Evolutionary conservation across 30 jellyfish, hydroid and myxozoan species (phyloP).

Genomic region (Cassiopea andromeda): DNA sequence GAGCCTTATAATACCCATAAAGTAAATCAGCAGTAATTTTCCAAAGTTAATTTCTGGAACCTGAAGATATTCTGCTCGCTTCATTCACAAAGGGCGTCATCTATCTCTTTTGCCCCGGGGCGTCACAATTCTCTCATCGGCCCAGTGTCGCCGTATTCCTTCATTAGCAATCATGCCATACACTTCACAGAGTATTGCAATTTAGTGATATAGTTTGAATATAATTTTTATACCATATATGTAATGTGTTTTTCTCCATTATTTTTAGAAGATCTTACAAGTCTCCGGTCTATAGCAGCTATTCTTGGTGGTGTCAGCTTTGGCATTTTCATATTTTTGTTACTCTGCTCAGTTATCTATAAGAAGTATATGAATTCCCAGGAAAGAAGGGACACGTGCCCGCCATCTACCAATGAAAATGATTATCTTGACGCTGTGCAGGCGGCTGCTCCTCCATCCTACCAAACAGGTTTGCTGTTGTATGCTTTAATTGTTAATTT

Average conservation of each 20-base stretch:
- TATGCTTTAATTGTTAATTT: background rate
- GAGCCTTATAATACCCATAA: no score
- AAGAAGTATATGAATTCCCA: conserved; percentile 63
- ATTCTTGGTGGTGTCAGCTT: conserved; percentile 95
- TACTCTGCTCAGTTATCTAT: conserved; percentile 89
- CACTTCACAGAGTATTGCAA: no score
- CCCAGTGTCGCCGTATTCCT: no score
- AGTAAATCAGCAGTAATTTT: no score
- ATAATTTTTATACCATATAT: no score
- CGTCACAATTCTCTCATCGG: no score
- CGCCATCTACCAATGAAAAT: conserved; percentile 52
- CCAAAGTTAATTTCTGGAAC: no score
- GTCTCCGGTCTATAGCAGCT: conserved; percentile 95
- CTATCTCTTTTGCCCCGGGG: no score
- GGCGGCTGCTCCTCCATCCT: conserved; percentile 97
- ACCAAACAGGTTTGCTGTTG: conserved; percentile 73
- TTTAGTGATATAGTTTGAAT: no score
- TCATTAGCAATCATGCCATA: no score
- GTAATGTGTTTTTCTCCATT: background rate
- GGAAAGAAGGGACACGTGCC: conserved; percentile 41
- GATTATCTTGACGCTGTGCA: conserved; percentile 87
- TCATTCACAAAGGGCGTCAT: no score
- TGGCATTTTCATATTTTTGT: conserved; percentile 83
- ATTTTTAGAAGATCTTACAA: conserved; percentile 73
- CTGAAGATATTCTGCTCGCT: no score